phyloP scores from a whole-genome alignment of 2,797 vertebrate species.

The Pseudocheirus occidentalis region DNA sequence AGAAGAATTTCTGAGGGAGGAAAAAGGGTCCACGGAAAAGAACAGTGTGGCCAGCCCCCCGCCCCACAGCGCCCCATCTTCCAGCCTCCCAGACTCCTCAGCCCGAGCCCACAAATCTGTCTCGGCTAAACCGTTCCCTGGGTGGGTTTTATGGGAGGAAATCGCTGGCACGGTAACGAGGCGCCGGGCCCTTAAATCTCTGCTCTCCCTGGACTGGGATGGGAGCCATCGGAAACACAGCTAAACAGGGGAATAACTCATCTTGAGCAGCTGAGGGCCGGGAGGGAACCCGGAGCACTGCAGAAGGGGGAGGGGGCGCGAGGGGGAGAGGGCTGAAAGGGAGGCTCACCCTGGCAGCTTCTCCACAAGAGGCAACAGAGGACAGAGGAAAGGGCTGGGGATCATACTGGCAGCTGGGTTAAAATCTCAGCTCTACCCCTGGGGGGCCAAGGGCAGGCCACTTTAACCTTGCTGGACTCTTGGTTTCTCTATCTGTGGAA shows the following conservation, averaged over 20 bases:
- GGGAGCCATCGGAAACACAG: constrained; percentile 60
- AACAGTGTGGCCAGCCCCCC: not conserved
- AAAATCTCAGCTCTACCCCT: not conserved
- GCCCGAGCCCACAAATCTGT: constrained; percentile 66
- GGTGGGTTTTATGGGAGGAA: constrained; percentile 76
- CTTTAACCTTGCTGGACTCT: too few species aligned
- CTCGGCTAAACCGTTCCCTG: constrained; percentile 66
- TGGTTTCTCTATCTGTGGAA: too few species aligned
- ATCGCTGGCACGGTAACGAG: constrained; percentile 73
- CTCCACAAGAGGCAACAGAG: not conserved
- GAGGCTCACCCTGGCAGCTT: not conserved
- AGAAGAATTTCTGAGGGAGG: not conserved
- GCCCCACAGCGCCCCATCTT: not conserved
- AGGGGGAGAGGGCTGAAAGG: not conserved
- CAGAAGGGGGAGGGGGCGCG: not conserved
- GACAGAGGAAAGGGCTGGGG: not conserved
- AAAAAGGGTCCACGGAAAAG: not conserved
- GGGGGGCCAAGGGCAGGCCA: too few species aligned
- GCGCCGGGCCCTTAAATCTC: constrained; percentile 76
- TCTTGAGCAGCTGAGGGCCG: not conserved
- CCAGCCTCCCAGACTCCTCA: constrained; percentile 20
- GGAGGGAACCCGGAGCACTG: not conserved
- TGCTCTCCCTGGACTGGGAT: constrained; percentile 66
- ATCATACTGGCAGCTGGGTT: not conserved
- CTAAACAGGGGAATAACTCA: constrained; percentile 75